phyloP scores from a whole-genome alignment of 2,797 vertebrate species.

The Macroramphosus scolopax region DNA sequence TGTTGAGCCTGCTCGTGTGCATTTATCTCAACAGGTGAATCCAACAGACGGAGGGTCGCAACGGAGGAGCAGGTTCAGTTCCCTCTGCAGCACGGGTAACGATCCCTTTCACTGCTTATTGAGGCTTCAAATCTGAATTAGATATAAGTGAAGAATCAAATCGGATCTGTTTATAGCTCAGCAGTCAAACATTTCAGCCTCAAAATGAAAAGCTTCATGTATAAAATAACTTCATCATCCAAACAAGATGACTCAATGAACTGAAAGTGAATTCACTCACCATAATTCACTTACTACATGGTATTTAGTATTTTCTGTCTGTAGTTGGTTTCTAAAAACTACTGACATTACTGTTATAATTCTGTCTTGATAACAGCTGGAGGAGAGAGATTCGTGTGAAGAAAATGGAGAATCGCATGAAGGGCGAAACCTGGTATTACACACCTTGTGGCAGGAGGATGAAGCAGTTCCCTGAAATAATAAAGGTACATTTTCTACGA shows the following conservation, averaged over 20 bases:
- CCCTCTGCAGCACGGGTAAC: slow-evolving; percentile 90
- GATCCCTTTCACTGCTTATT: not conserved
- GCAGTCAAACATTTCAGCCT: not conserved
- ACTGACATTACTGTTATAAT: too few species aligned
- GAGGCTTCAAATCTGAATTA: not conserved
- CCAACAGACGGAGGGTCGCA: slow-evolving; percentile 85
- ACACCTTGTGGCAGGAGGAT: slow-evolving; percentile 94
- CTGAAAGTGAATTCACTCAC: too few species aligned
- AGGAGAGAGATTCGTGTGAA: slow-evolving; percentile 91
- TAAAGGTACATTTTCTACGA: slow-evolving; percentile 81
- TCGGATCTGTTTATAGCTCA: not conserved
- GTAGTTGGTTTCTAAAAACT: too few species aligned
- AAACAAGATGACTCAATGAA: too few species aligned
- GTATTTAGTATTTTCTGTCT: too few species aligned
- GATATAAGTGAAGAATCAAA: not conserved
- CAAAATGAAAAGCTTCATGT: too few species aligned
- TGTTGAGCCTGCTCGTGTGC: slow-evolving; percentile 14
- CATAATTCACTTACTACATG: too few species aligned
- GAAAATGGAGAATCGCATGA: slow-evolving; percentile 88
- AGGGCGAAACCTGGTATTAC: slow-evolving; percentile 98
- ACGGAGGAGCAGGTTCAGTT: slow-evolving; percentile 92
- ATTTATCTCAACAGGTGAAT: slow-evolving; percentile 76
- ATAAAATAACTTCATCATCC: too few species aligned
- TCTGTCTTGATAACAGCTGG: slow-evolving; percentile 78
- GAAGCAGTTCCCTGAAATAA: slow-evolving; percentile 97